Evolutionary conservation across 1,140 invertebrate genomes (phyloP).

Genomic region (Chionoecetes opilio): DNA sequence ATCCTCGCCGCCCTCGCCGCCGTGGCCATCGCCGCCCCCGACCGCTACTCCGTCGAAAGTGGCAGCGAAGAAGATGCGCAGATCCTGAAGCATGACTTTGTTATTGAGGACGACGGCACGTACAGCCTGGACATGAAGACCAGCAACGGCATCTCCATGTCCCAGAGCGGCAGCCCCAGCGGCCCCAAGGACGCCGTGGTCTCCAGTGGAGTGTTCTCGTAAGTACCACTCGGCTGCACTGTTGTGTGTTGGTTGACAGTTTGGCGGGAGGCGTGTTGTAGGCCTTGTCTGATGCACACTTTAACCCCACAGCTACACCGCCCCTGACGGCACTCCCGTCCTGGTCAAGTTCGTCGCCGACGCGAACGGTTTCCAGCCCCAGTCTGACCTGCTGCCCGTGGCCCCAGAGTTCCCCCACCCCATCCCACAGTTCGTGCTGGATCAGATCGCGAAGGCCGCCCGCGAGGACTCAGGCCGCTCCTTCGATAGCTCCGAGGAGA

Average conservation of each 20-base stretch:
- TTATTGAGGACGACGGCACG: constrained; percentile 28
- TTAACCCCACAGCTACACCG: constrained; percentile 51
- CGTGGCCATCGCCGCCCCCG: constrained; percentile 58
- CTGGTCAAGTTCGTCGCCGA: constrained; percentile 70
- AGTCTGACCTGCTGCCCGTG: constrained; percentile 61
- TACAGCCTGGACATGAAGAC: not conserved
- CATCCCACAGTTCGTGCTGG: constrained; percentile 61
- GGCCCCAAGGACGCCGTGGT: constrained; percentile 45
- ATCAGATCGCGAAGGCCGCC: constrained; percentile 51
- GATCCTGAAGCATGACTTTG: not conserved
- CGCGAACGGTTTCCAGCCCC: constrained; percentile 70
- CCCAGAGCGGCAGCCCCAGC: not conserved
- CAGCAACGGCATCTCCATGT: constrained; percentile 54
- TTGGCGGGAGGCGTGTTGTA: not conserved
- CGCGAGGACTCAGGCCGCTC: not conserved
- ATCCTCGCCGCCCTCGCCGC: constrained; percentile 38
- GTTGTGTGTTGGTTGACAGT: not conserved
- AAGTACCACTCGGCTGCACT: constrained; percentile 50
- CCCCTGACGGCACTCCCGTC: constrained; percentile 63
- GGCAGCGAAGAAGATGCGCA: not conserved
- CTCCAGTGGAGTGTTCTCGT: constrained; percentile 42
- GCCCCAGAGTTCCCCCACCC: constrained; percentile 42
- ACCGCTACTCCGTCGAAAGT: not conserved
- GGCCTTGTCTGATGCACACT: not conserved
- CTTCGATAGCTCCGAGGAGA: no score